Evolutionary conservation across 2,888 invertebrate genomes (phyloP).

Genomic region (Sphinx pinastri): DNA sequence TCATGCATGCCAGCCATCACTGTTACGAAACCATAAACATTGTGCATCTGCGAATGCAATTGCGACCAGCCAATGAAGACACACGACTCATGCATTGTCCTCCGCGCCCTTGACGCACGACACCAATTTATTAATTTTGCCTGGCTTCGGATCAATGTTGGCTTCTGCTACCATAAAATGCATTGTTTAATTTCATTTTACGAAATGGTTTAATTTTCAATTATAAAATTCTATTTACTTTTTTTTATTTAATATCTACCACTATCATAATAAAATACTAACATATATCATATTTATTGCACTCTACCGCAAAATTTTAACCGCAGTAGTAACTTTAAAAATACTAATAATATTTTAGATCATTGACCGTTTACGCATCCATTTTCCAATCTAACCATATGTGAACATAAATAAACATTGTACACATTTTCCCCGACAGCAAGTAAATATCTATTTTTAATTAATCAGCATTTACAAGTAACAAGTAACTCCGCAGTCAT

Average conservation of each 20-base stretch:
- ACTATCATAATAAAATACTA: not conserved
- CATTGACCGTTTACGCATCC: not conserved
- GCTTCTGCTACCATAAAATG: not conserved
- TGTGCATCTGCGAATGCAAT: slow-evolving; percentile 66
- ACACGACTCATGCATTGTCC: slow-evolving; percentile 50
- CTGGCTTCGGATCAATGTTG: not conserved
- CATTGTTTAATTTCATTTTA: not conserved
- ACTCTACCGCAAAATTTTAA: too few species aligned
- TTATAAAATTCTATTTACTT: not conserved
- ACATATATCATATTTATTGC: too few species aligned
- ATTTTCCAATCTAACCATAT: not conserved
- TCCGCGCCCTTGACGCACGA: slow-evolving; percentile 42
- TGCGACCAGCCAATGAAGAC: slow-evolving; percentile 45
- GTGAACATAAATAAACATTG: slow-evolving; percentile 1
- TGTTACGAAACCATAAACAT: slow-evolving; percentile 81
- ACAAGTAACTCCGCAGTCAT: slow-evolving; percentile 27
- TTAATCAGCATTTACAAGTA: slow-evolving; percentile 29
- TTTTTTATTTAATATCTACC: not conserved
- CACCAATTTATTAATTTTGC: slow-evolving; percentile 12
- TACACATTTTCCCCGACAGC: slow-evolving; percentile 23
- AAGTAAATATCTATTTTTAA: slow-evolving; percentile 29
- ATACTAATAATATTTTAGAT: not conserved
- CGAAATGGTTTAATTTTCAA: not conserved
- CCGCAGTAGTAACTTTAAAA: too few species aligned
- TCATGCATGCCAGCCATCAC: slow-evolving; percentile 74